Percentiles rank a stretch among this genome's conserved stretches.
These are phyloP conservation scores for Anastrepha ludens DNA, from an alignment of 1,140 invertebrate genomes.

Conservation along the genomic window DNA sequence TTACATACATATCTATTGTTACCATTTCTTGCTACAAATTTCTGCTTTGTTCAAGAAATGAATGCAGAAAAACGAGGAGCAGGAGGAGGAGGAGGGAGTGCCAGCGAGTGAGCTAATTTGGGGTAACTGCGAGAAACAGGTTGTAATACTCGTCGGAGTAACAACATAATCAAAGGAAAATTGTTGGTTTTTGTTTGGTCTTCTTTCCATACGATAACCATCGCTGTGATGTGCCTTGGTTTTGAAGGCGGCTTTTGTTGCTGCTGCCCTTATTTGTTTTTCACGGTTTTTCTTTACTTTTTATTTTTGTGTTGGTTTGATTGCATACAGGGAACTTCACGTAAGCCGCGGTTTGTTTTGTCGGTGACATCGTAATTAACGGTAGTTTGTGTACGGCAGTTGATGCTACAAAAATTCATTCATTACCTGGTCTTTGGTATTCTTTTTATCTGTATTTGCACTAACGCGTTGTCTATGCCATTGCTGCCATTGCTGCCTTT, in stretches of 20 bases:
- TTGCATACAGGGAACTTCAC: neutral
- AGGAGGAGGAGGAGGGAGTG: neutral
- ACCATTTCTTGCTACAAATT: conserved; percentile 4
- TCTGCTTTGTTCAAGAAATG: neutral
- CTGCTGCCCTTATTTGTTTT: too few relatives aligned
- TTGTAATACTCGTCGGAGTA: neutral
- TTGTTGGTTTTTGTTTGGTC: neutral
- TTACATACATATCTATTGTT: conserved; percentile 5
- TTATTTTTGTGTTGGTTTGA: neutral
- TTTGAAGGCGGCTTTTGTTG: neutral
- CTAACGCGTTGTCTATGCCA: too few relatives aligned
- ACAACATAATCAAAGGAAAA: neutral
- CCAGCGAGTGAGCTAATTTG: neutral
- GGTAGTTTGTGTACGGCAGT: neutral
- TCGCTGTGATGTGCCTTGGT: neutral
- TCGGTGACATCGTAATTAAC: neutral
- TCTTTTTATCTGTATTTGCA: too few relatives aligned
- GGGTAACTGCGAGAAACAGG: neutral
- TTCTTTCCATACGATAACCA: neutral
- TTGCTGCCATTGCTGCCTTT: neutral
- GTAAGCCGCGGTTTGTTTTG: neutral
- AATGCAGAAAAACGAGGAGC: neutral
- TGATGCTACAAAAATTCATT: neutral
- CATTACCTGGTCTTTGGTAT: neutral
- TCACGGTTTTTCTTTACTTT: too few relatives aligned